These are phyloP conservation scores for Psammodynastes pulverulentus DNA, from an alignment of 2,113 vertebrate species.

Conservation along the genomic window DNA sequence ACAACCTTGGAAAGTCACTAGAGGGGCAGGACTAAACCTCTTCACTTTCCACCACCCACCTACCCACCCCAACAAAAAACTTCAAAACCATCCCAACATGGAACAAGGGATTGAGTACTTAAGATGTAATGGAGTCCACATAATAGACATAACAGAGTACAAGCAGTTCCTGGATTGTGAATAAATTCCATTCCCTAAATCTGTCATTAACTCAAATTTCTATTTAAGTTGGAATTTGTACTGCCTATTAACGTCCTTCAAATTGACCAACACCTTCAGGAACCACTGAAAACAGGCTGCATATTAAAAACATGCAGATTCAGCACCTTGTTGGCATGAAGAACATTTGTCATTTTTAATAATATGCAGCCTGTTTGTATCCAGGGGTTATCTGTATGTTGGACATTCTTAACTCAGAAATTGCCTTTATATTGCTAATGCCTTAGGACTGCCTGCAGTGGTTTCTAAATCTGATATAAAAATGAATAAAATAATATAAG, in stretches of 20 bases:
- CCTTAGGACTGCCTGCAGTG: not conserved
- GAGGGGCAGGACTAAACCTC: not conserved
- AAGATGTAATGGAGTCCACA: not conserved
- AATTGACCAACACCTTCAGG: not conserved
- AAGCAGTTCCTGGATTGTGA: not conserved
- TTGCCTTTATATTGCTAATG: not conserved
- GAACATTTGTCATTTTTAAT: not conserved
- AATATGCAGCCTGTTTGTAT: not conserved
- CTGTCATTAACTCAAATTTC: not conserved
- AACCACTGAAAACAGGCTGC: not conserved
- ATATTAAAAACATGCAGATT: not conserved
- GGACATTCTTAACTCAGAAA: not conserved
- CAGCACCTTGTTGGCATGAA: not conserved
- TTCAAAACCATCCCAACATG: not conserved
- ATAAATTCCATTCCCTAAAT: not conserved
- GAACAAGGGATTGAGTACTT: not conserved
- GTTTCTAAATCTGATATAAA: not conserved
- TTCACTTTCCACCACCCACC: not conserved
- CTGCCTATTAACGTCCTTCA: not conserved
- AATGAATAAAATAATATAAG: not conserved
- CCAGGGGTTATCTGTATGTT: not conserved
- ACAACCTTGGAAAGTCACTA: not conserved
- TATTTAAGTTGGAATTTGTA: not conserved
- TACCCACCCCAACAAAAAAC: not conserved
- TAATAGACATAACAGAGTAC: not conserved